These are phyloP conservation scores for Anarsia innoxiella DNA, from an alignment of 2,888 invertebrate genomes.

Conservation along the genomic window DNA sequence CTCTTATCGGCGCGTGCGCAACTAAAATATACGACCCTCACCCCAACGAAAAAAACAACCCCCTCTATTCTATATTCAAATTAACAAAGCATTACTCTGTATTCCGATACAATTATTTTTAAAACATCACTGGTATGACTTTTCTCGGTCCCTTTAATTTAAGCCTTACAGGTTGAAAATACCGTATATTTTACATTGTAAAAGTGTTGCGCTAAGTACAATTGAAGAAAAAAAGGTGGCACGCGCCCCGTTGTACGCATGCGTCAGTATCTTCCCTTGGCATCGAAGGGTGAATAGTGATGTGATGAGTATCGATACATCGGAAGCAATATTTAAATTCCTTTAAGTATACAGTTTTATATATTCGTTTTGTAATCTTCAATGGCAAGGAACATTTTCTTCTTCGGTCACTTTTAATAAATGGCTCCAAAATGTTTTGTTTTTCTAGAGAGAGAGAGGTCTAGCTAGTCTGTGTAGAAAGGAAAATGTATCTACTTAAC, in stretches of 20 bases:
- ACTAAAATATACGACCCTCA: constrained; percentile 41
- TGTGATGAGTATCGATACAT: constrained; percentile 17
- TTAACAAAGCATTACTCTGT: constrained; percentile 71
- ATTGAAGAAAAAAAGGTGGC: constrained; percentile 70
- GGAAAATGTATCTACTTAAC: too few relatives aligned
- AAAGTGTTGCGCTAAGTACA: constrained; percentile 51
- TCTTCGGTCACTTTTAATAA: neutral
- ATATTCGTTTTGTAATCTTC: neutral
- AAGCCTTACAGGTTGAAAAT: too few relatives aligned
- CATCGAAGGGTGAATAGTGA: constrained; percentile 55
- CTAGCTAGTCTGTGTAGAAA: too few relatives aligned
- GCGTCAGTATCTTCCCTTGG: constrained; percentile 61
- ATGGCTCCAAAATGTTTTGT: neutral
- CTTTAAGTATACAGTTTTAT: too few relatives aligned
- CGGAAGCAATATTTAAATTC: too few relatives aligned
- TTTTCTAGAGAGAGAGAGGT: constrained; percentile 11
- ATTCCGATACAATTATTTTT: constrained; percentile 62
- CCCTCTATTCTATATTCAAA: constrained; percentile 68
- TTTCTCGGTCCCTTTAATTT: too few relatives aligned
- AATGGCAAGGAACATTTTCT: neutral
- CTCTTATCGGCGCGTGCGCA: constrained; percentile 66
- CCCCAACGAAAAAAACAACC: constrained; percentile 38
- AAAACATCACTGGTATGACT: constrained; percentile 28
- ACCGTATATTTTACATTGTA: too few relatives aligned
- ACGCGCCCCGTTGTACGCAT: constrained; percentile 62